phyloP scores from a whole-genome alignment of 2,888 invertebrate species.

The Nephrotoma guestfalica region DNA sequence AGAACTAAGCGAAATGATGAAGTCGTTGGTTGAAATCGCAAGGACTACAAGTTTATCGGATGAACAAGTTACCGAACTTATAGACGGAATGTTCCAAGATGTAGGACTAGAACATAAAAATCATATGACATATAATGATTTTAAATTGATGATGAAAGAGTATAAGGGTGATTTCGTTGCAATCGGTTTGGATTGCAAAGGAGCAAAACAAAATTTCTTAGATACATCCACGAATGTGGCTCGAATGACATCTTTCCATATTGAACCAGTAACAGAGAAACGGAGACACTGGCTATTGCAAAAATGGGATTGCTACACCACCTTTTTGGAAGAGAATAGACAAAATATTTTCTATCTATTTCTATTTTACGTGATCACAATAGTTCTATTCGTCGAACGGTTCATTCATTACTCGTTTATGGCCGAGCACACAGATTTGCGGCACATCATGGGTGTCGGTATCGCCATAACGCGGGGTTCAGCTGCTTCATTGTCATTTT shows the following conservation, averaged over 20 bases:
- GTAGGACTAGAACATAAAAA: conserved; percentile 83
- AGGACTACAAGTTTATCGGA: conserved; percentile 81
- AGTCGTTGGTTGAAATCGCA: conserved; percentile 85
- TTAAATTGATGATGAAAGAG: conserved; percentile 92
- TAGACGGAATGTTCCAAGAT: conserved; percentile 88
- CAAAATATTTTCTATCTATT: conserved; percentile 93
- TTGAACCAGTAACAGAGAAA: conserved; percentile 64
- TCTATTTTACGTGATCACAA: conserved; percentile 87
- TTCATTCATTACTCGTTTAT: conserved; percentile 95
- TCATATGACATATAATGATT: conserved; percentile 78
- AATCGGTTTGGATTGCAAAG: conserved; percentile 87
- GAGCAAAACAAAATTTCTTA: conserved; percentile 87
- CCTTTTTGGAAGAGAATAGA: conserved; percentile 87
- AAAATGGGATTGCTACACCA: conserved; percentile 77
- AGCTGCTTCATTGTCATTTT: conserved; percentile 87
- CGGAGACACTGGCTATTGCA: conserved; percentile 54
- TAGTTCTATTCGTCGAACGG: conserved; percentile 84
- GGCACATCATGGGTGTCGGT: conserved; percentile 95
- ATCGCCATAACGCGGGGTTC: conserved; percentile 91
- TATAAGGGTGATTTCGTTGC: conserved; percentile 92
- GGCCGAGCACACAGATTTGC: conserved; percentile 86
- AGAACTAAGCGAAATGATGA: conserved; percentile 84
- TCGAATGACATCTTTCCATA: conserved; percentile 87
- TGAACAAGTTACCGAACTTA: conserved; percentile 80
- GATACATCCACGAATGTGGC: conserved; percentile 92